Base-by-base conservation (phyloP, 2,888 invertebrate species). In the Epinotia ramella region DNA sequence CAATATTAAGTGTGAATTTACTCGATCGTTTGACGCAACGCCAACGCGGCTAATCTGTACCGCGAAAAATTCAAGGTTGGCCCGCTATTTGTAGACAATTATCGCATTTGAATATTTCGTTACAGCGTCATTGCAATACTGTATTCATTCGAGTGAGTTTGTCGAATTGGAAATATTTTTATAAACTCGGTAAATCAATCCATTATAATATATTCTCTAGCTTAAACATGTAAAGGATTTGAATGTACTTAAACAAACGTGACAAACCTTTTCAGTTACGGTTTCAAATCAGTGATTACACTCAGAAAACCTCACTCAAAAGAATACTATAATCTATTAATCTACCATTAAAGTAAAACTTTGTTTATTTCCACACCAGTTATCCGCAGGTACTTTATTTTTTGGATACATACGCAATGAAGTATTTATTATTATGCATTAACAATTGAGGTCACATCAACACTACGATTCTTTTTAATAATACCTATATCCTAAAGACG, bases 51-150 rank as follows among this genome's bases (percentile, higher is more conserved):
- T 40, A 20, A 68, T 44, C 40, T 59, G 68, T 44, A 59, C 53
- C 18, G 66, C 66, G 66, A 65, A 65, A 66, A 66, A 68, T 68
- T n/a, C 68, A 68, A 68, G 68, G 68, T 11, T 24, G 16, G 40
- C 4, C 7, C 11, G 57, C 68, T 68, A 68, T 68, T 68, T 68
- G 44, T 44, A 68, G 68, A 68, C 68, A 68, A 44, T 56, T 68
- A 16, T 68, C 18, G 57, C 18, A 68, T 68, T 68, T 59, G 33
- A 44, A 59, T 59, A 44, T 68, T 68, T 68, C 13, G 59, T 57
- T 59, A 57, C 68, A 59, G 68, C 20, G 68, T 53, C 20, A 59
- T n/a, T 53, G n/a, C 40, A n/a, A 53, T 53, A n/a, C n/a, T n/a
- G 53, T 53, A 53, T 16, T 16, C 49, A 49, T 49, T 5, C 16